phyloP scores from a whole-genome alignment of 2,797 vertebrate genomes.

The Garrulus glandarius region DNA sequence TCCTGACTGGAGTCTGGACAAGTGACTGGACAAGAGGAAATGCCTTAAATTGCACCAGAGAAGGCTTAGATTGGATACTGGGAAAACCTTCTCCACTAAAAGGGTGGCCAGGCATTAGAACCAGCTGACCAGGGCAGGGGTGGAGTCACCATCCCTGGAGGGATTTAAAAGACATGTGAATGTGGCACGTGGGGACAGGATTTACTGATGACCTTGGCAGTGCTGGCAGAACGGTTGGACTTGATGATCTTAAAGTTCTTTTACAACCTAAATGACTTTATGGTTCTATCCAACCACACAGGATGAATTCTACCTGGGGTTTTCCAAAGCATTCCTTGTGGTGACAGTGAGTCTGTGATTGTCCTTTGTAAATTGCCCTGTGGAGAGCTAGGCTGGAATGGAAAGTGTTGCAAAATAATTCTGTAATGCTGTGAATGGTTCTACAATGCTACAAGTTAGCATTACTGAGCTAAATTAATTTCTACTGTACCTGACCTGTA shows the following conservation, averaged over 20 bases:
- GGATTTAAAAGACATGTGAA: neutral
- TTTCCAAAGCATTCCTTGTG: neutral
- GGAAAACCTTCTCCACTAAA: neutral
- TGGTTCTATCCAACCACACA: neutral
- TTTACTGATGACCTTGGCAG: neutral
- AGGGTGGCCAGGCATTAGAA: neutral
- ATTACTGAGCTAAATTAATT: slow-evolving; percentile 5
- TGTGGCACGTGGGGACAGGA: neutral
- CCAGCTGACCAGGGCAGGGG: neutral
- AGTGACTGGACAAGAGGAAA: neutral
- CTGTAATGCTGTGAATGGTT: neutral
- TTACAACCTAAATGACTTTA: neutral
- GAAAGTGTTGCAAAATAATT: neutral
- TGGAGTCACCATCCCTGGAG: neutral
- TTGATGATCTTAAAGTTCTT: neutral
- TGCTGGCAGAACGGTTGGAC: neutral
- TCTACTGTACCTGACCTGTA: neutral
- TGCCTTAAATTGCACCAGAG: neutral
- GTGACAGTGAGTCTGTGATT: neutral
- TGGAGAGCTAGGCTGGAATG: neutral
- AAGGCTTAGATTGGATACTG: neutral
- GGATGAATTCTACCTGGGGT: neutral
- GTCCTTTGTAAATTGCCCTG: neutral
- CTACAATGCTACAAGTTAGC: neutral
- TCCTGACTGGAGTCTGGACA: neutral